Conservation (phyloP, 2,113 vertebrate genomes). For the Otus sunia region DNA sequence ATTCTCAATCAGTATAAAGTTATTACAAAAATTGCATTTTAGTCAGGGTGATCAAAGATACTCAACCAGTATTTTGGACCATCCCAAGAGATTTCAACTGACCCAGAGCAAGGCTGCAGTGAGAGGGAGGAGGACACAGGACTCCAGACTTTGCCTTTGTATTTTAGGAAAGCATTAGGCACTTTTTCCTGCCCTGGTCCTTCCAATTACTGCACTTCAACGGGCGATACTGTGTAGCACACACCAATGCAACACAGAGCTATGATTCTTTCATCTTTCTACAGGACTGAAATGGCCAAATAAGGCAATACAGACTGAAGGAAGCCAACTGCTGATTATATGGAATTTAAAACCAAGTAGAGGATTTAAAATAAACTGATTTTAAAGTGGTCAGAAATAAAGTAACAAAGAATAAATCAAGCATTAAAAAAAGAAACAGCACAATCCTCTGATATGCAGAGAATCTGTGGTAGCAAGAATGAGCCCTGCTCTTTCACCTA, state of each 20-base stretch:
- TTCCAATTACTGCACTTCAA: not conserved
- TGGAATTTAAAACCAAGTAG: not conserved
- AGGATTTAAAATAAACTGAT: not conserved
- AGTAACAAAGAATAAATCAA: slow-evolving; percentile 47
- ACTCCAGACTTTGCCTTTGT: not conserved
- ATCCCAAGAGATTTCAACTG: not conserved
- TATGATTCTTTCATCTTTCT: not conserved
- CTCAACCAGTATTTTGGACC: not conserved
- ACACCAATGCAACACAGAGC: not conserved
- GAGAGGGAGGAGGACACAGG: not conserved
- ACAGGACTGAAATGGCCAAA: not conserved
- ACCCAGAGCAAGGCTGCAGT: not conserved
- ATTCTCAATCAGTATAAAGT: not conserved
- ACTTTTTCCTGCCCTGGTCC: not conserved
- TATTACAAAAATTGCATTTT: not conserved
- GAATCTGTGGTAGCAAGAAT: not conserved
- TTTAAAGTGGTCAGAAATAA: slow-evolving; percentile 7
- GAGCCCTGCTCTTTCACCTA: not conserved
- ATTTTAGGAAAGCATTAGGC: not conserved
- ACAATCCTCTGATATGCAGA: not conserved
- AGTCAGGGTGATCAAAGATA: not conserved
- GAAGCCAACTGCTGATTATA: slow-evolving; percentile 5
- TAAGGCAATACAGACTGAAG: slow-evolving; percentile 8
- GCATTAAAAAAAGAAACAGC: not conserved
- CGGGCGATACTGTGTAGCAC: not conserved